A percentile compares a stretch with the other conserved stretches of the same genome.
phyloP scores from a whole-genome alignment of 2,888 invertebrate species.

The Hypena proboscidalis region DNA sequence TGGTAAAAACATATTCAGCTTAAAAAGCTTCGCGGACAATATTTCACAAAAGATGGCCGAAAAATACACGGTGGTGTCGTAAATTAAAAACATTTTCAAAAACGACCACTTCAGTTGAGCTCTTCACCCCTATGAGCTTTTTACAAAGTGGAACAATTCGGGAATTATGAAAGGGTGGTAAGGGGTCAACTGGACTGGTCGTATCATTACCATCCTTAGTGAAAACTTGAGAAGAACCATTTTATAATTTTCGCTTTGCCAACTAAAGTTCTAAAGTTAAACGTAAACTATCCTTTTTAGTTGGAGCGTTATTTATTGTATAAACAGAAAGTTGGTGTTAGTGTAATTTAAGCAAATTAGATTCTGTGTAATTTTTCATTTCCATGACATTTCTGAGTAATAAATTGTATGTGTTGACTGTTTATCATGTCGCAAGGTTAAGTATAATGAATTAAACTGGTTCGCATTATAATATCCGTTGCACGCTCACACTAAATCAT shows the following conservation, averaged over 20 bases:
- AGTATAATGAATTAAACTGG: conserved; percentile 1
- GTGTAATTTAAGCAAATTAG: conserved; percentile 32
- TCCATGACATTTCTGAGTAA: conserved; percentile 25
- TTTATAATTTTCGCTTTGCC: conserved; percentile 53
- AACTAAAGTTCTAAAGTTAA: conserved; percentile 33
- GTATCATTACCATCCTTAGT: conserved; percentile 43
- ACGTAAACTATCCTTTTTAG: conserved; percentile 33
- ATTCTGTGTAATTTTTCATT: conserved; percentile 31
- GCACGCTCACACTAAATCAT: neutral
- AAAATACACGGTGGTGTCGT: conserved; percentile 56
- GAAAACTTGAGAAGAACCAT: conserved; percentile 55
- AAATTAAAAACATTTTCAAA: conserved; percentile 61
- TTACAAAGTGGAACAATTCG: conserved; percentile 17
- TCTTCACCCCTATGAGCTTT: conserved; percentile 15
- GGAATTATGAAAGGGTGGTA: conserved; percentile 18
- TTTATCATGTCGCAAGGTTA: conserved; percentile 28
- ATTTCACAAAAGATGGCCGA: conserved; percentile 54
- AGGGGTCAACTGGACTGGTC: conserved; percentile 42
- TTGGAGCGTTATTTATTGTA: conserved; percentile 33
- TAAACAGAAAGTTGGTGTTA: conserved; percentile 22
- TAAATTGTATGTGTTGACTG: conserved; percentile 20
- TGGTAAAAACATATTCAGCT: conserved; percentile 43
- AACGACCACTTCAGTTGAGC: conserved; percentile 35
- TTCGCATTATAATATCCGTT: neutral
- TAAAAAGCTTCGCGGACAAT: conserved; percentile 51